A percentile compares a stretch with the other conserved stretches of the same genome.
These are phyloP conservation scores for Volucella inflata DNA, from an alignment of 2,888 invertebrate genomes.

Conservation along the genomic window DNA sequence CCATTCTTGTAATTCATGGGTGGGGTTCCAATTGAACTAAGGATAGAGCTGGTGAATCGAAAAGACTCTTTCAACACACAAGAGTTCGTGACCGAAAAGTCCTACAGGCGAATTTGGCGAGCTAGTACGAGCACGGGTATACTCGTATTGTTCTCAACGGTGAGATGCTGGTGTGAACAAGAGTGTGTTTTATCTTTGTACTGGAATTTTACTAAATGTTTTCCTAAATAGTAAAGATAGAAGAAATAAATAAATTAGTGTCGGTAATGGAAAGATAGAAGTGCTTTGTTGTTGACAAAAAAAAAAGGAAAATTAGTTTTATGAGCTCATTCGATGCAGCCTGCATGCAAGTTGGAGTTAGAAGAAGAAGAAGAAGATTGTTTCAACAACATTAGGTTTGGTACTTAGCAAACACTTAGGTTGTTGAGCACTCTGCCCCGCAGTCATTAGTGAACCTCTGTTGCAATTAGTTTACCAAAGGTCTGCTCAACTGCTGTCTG, in stretches of 20 bases:
- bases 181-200: slow-evolving; percentile 24
- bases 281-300: slow-evolving; percentile 18
- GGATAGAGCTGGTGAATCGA: neutral
- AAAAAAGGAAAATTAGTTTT: slow-evolving; percentile 15
- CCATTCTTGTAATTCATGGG: neutral
- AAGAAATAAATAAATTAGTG: slow-evolving; percentile 41
- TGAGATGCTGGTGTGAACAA: neutral
- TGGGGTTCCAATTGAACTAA: neutral
- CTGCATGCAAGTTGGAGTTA: slow-evolving; percentile 5
- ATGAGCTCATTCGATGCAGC: slow-evolving; percentile 13
- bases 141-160: neutral
- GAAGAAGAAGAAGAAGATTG: slow-evolving; percentile 3
- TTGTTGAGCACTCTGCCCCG: no score
- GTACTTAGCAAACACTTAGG: no score
- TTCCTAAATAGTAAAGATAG: slow-evolving; percentile 17
- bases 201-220: slow-evolving; percentile 17
- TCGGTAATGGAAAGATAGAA: slow-evolving; percentile 29
- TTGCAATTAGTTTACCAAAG: no score
- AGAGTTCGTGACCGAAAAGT: slow-evolving; percentile 61
- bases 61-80: slow-evolving; percentile 39
- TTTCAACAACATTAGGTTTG: no score
- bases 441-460: no score
- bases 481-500: no score
- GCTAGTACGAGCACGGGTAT: neutral
- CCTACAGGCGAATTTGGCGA: slow-evolving; percentile 6